These are phyloP conservation scores for Scolanthus callimorphus DNA, from an alignment of 92 coral and sea anemone genomes.

Conservation along the genomic window DNA sequence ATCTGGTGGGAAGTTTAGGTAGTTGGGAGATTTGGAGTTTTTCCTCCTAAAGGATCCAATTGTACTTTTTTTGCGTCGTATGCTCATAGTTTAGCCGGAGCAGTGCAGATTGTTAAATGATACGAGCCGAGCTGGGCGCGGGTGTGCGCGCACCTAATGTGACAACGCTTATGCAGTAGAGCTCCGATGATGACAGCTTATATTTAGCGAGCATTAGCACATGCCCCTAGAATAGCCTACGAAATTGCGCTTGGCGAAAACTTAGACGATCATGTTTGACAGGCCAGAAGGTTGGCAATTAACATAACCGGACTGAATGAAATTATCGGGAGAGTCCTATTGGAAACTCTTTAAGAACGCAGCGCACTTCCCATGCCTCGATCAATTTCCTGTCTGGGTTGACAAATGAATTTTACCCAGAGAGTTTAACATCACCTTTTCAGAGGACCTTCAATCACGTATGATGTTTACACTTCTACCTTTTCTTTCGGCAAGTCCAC, in stretches of 20 bases:
- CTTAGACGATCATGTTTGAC: not conserved
- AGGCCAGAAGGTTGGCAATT: not conserved
- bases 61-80: conserved; percentile 33
- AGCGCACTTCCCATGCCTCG: conserved; percentile 11
- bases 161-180: not conserved
- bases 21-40: conserved; percentile 31
- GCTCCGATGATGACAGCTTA: conserved; percentile 1
- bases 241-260: not conserved
- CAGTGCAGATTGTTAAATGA: too few relatives aligned
- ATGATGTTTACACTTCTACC: too few relatives aligned
- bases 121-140: not conserved
- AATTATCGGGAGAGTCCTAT: not conserved
- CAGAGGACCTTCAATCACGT: not conserved
- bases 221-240: conserved; percentile 1
- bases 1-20: conserved; percentile 32
- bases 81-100: conserved; percentile 12
- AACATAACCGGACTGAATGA: not conserved
- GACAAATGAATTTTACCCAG: not conserved
- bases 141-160: not conserved
- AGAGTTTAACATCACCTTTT: conserved; percentile 8
- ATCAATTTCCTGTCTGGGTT: conserved; percentile 19
- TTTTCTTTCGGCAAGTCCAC: not conserved
- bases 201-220: conserved; percentile 3
- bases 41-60: conserved; percentile 32
- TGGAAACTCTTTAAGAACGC: not conserved